These are phyloP conservation scores for Cassiopea andromeda DNA, from an alignment of 30 jellyfish, hydroid and myxozoan species.

Conservation along the genomic window DNA sequence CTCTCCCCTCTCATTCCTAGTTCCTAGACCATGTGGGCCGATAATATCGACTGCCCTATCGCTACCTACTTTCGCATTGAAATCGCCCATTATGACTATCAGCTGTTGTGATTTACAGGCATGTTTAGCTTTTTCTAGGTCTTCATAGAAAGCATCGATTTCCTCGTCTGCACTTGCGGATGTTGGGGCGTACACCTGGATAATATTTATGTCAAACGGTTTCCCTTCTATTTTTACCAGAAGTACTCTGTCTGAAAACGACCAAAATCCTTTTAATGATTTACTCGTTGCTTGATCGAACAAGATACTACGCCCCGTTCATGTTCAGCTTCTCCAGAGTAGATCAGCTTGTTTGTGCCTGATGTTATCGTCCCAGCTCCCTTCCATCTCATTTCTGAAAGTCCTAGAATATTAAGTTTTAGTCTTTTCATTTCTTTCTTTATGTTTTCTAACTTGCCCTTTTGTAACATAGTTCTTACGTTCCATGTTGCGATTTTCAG, in stretches of 20 bases:
- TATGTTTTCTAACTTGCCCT: slow-evolving; percentile 3
- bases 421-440: background rate
- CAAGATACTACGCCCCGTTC: slow-evolving; percentile 1
- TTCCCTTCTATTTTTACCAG: slow-evolving; percentile 15
- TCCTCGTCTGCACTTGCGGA: slow-evolving; percentile 20
- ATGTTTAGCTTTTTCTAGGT: background rate
- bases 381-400: slow-evolving; percentile 8
- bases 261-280: slow-evolving; percentile 3
- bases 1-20: slow-evolving; percentile 29
- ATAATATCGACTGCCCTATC: background rate
- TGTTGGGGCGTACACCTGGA: slow-evolving; percentile 29
- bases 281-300: background rate
- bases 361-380: background rate
- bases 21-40: slow-evolving; percentile 20
- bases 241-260: slow-evolving; percentile 16
- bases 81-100: slow-evolving; percentile 13
- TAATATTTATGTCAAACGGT: slow-evolving; percentile 9
- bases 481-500: slow-evolving; percentile 18
- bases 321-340: background rate
- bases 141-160: slow-evolving; percentile 5
- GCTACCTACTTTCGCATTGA: slow-evolving; percentile 22
- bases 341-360: too few species aligned
- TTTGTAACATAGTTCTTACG: slow-evolving; percentile 12
- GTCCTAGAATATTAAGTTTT: background rate
- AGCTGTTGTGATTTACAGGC: slow-evolving; percentile 19